Percentiles rank a stretch among this genome's conserved stretches.
These are phyloP conservation scores for Hexactinellida sp. DNA, from an alignment of 37 sponge, comb jelly and placozoan species.

Conservation along the genomic window DNA sequence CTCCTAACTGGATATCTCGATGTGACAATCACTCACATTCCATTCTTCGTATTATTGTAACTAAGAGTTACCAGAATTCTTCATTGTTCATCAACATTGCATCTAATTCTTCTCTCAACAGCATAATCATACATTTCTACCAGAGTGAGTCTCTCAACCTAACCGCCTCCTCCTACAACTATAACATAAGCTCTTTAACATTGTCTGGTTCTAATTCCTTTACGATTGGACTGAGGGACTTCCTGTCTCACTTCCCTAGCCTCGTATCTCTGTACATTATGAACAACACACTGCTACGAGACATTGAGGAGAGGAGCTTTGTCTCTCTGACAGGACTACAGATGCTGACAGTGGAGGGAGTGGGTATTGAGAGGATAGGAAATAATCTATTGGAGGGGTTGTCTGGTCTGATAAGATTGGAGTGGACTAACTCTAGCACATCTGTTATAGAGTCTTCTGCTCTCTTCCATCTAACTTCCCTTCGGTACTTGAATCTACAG, in stretches of 20 bases:
- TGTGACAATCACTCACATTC: too few species aligned
- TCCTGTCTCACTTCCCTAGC: background rate
- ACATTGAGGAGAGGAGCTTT: background rate
- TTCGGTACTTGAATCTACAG: background rate
- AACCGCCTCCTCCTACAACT: background rate
- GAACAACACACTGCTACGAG: background rate
- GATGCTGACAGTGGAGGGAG: background rate
- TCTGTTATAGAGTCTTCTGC: background rate
- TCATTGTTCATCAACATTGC: too few species aligned
- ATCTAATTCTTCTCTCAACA: background rate
- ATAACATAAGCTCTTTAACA: background rate
- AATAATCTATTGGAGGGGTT: background rate
- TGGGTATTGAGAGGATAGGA: background rate
- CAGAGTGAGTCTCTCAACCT: background rate
- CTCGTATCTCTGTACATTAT: background rate
- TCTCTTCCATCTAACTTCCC: background rate
- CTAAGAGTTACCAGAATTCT: too few species aligned
- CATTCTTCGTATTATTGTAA: too few species aligned
- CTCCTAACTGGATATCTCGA: too few species aligned
- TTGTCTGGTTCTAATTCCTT: background rate
- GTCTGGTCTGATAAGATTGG: background rate
- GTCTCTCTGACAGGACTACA: background rate
- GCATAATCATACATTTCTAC: background rate
- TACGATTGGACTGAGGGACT: background rate
- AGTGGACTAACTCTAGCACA: background rate